These are phyloP conservation scores for Heliconius aoede DNA, from an alignment of 2,888 invertebrate genomes.

Conservation along the genomic window DNA sequence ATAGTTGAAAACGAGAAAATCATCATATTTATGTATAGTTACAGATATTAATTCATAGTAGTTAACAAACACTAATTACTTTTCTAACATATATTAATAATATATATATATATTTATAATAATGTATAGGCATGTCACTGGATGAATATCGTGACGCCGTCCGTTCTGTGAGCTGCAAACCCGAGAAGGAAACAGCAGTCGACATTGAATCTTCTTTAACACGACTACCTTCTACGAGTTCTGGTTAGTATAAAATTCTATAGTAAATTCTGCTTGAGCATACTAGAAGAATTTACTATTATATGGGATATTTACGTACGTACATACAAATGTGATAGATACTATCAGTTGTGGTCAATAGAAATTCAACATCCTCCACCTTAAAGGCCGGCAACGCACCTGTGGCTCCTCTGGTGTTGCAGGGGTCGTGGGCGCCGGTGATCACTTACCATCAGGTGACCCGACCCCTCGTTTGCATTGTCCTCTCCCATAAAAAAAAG, in stretches of 20 bases:
- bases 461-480: no score
- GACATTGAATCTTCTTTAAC: constrained; percentile 68
- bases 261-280: background rate
- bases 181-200: constrained; percentile 65
- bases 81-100: background rate
- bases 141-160: constrained; percentile 71
- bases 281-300: no score
- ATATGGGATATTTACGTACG: background rate
- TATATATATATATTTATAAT: no score
- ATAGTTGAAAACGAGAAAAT: background rate
- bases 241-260: constrained; percentile 44
- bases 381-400: no score
- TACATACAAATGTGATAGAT: background rate
- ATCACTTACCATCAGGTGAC: no score
- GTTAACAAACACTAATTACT: no score
- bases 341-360: no score
- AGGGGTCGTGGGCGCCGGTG: no score
- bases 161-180: constrained; percentile 66
- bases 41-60: background rate
- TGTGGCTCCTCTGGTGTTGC: no score
- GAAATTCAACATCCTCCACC: no score
- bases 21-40: background rate
- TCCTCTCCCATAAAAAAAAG: no score
- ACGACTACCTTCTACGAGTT: constrained; percentile 69
- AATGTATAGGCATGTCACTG: constrained; percentile 62